Conservation (phyloP, 2,113 vertebrate species). For the Festucalex cinctus region DNA sequence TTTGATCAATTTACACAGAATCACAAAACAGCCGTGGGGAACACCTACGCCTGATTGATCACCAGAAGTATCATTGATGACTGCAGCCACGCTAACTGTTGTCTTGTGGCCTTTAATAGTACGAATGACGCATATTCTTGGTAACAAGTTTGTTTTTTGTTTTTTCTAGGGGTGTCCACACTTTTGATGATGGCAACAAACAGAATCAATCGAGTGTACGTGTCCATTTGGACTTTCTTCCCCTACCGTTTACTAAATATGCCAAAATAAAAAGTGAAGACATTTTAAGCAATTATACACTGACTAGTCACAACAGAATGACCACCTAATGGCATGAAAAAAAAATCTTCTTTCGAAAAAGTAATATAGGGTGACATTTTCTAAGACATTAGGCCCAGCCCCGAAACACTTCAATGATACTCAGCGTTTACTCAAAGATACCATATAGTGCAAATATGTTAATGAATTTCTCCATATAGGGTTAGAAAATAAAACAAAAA, state of each 20-base stretch:
- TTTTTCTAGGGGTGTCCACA: background rate
- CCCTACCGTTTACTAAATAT: background rate
- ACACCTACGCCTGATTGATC: slow-evolving; percentile 3
- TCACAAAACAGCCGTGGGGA: background rate
- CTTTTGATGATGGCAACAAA: background rate
- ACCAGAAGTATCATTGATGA: background rate
- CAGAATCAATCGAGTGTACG: too few relatives aligned
- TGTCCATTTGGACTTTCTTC: background rate
- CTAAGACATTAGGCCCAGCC: too few relatives aligned
- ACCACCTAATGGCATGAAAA: too few relatives aligned
- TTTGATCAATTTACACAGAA: background rate
- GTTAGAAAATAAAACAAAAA: too few relatives aligned
- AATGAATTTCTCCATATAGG: too few relatives aligned
- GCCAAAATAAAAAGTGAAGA: background rate
- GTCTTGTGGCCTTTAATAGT: slow-evolving; percentile 9
- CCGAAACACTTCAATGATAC: too few relatives aligned
- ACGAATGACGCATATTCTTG: background rate
- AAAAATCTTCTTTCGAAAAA: too few relatives aligned
- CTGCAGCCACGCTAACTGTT: background rate
- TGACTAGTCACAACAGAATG: background rate
- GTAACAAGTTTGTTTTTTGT: background rate
- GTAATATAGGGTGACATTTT: too few relatives aligned
- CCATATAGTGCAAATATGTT: too few relatives aligned
- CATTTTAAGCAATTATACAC: background rate
- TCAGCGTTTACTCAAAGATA: too few relatives aligned